Evolutionary conservation across 2,113 vertebrate species (phyloP), one percentile per base, ranked within the genome.

Genomic region (Serilophus lunatus): DNA sequence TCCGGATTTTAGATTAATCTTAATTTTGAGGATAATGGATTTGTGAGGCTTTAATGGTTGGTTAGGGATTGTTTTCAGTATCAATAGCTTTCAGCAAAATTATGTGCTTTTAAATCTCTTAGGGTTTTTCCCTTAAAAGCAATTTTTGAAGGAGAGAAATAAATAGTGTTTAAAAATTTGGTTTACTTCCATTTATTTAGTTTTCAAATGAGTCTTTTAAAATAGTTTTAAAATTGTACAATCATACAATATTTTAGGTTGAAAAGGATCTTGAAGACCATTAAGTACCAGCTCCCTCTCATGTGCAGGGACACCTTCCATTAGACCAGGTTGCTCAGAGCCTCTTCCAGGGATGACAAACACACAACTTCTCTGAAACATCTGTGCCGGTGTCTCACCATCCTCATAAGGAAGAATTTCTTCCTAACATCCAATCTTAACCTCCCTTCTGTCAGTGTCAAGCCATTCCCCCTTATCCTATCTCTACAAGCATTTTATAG

Each of bases 381-480:
- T 16, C 29, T 57, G 20, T 80, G 31, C 31, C 31, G 51, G 53
- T 7, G 16, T 13, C 18, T 40, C 3, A 0, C 15, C 28, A 60
- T 4, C 45, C 33, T n/a, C 19, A 40, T 5, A 54, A 5, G 0
- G 0, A 40, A 68, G 11, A 40, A 26, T 47, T 68, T 47, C 9
- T 47, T 40, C 23, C 28, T 11, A 25, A 74, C 13, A n/a, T 40
- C 24, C 29, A 25, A 31, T 13, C 28, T 26, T 33, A 69, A 10
- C 20, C 23, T 61, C 6, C 16, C 24, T 25, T 45, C 38, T 69
- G n/a, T 19, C 64, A 24, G 5, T 38, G 42, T 83, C 35, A 83
- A 69, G 25, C 29, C 14, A 36, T 61, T 49, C 5, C 38, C 9
- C 35, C 5, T 63, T 69, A 38, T 35, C 15, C 6, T 42, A 6